These are phyloP conservation scores for Pelosia muscerda DNA, from an alignment of 2,888 invertebrate species.

Conservation along the genomic window DNA sequence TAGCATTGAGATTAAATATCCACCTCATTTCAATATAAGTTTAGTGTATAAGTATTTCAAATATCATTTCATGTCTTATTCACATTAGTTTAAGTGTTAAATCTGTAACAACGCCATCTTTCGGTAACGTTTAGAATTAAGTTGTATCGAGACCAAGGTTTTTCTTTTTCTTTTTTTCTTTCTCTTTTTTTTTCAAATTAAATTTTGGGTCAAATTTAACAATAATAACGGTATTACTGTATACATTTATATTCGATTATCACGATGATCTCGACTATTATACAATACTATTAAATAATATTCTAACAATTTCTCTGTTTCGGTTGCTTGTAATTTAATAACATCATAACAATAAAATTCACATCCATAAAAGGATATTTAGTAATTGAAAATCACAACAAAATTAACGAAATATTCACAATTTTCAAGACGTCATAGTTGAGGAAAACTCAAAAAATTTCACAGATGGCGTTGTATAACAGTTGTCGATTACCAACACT, in stretches of 20 bases:
- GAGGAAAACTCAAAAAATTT: background rate
- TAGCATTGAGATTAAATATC: too few relatives aligned
- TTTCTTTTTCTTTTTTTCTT: too few relatives aligned
- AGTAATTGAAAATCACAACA: background rate
- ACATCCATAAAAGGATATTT: slow-evolving; percentile 17
- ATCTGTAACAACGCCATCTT: slow-evolving; percentile 49
- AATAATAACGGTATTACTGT: too few relatives aligned
- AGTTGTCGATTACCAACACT: slow-evolving; percentile 28
- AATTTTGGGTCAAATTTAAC: too few relatives aligned
- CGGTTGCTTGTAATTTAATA: background rate
- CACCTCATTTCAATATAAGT: too few relatives aligned
- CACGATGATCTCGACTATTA: too few relatives aligned
- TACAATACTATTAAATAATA: background rate
- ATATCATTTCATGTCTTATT: too few relatives aligned
- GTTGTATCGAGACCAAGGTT: background rate
- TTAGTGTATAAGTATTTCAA: too few relatives aligned
- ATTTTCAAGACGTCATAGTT: background rate
- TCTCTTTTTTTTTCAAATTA: too few relatives aligned
- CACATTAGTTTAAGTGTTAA: too few relatives aligned
- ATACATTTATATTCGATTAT: too few relatives aligned
- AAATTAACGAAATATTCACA: background rate
- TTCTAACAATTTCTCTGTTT: background rate
- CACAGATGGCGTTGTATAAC: slow-evolving; percentile 8
- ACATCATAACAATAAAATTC: background rate
- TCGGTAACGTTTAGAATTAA: slow-evolving; percentile 11